Evolutionary conservation across 1,140 invertebrate species (phyloP), one percentile per base, ranked within the genome.

Genomic region (Scaptomyza montana): DNA sequence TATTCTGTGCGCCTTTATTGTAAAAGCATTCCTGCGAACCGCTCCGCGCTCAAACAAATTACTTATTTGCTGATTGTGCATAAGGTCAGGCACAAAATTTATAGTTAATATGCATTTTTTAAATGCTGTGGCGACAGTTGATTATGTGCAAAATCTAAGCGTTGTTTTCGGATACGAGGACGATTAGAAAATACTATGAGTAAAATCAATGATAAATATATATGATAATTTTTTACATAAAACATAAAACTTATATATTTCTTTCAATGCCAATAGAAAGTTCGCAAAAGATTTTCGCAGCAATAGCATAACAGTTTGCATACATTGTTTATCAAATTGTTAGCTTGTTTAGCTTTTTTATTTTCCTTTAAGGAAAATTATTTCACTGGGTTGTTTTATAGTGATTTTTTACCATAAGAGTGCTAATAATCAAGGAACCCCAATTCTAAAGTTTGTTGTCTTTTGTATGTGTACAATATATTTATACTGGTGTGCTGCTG

Each of bases 151-250:
- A 81, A 45, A 78, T 89, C 87, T 74, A 74, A 65, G 77, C 69
- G 59, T 80, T 80, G 74, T 86, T 85, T 80, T 85, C 74, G 73
- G 68, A 73, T 67, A 75, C 64, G 70, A 79, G 68, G 57, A 89
- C 67, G 64, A 89, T 69, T 84, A 89, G 79, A 84, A 64, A 82
- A 65, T 77, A 77, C 65, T 73, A 82, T 56, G 69, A 77, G 64
- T 72, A 86, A 64, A 69, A 53, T 66, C 55, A 86, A 78, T 87
- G 65, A 84, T 53, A 67, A 87, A 89, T 77, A 84, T 81, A 89
- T 89, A 89, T 74, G 46, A 84, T 89, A 89, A 89, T 89, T 89
- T 89, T 87, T 85, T 89, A 89, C 84, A 79, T 80, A 80, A 76
- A 57, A 45, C 9, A n/a, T 8, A 19, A 3, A 47, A 36, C 8